phyloP scores from a whole-genome alignment of 2,888 invertebrate species.

The Hirtodrosophila alboralis region DNA sequence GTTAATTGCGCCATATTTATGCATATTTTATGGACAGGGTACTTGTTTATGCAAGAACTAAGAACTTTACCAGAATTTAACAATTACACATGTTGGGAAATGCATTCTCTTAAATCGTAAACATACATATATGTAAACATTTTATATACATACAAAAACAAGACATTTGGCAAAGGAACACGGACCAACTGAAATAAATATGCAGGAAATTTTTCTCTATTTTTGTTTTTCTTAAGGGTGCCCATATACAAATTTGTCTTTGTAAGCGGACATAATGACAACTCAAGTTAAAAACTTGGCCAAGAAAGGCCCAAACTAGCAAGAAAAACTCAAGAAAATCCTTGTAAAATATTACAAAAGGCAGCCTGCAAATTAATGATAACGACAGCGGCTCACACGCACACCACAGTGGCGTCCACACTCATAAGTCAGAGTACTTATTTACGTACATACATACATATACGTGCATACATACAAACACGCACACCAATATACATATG shows the following conservation, averaged over 20 bases:
- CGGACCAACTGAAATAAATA: constrained; percentile 17
- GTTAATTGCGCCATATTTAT: constrained; percentile 14
- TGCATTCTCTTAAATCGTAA: too few relatives aligned
- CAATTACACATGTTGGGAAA: background rate
- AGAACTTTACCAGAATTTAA: background rate
- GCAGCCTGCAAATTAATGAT: constrained; percentile 75
- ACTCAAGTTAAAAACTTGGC: constrained; percentile 56
- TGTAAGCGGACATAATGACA: constrained; percentile 54
- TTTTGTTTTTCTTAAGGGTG: constrained; percentile 19
- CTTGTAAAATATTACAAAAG: constrained; percentile 72
- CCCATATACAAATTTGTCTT: constrained; percentile 51
- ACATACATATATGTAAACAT: too few relatives aligned
- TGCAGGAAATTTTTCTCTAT: constrained; percentile 11
- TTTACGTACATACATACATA: constrained; percentile 7
- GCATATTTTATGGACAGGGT: constrained; percentile 1
- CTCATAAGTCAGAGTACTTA: constrained; percentile 17
- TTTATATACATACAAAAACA: too few relatives aligned
- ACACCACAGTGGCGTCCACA: constrained; percentile 16
- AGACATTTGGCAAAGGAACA: background rate
- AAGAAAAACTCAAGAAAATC: constrained; percentile 47
- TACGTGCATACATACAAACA: background rate
- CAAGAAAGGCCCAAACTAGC: constrained; percentile 36
- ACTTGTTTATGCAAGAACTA: background rate
- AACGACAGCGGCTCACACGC: constrained; percentile 55
- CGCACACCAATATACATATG: background rate